Conservation (phyloP, 2,888 invertebrate species). For the Camptogramma bilineatum region DNA sequence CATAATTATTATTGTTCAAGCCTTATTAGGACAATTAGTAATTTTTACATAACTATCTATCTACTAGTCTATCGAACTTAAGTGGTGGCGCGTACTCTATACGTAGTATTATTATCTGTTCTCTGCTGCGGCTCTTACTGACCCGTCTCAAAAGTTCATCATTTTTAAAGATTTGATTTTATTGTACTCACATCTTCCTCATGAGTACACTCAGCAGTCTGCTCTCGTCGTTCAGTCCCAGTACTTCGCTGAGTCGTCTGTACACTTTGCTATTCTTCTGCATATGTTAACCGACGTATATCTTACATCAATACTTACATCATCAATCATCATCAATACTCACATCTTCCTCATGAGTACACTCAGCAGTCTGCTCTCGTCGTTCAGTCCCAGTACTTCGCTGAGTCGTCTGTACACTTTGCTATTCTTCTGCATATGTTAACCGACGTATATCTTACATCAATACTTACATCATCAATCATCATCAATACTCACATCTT, state of each 20-base stretch:
- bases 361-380: slow-evolving; percentile 96
- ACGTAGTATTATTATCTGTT: too few relatives aligned
- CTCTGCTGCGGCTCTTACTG: too few relatives aligned
- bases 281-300: slow-evolving; percentile 98
- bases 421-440: slow-evolving; percentile 97
- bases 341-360: slow-evolving; percentile 99
- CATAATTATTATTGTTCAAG: too few relatives aligned
- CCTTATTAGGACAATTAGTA: too few relatives aligned
- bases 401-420: slow-evolving; percentile 97
- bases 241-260: slow-evolving; percentile 94
- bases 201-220: slow-evolving; percentile 97
- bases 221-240: slow-evolving; percentile 97
- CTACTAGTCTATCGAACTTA: too few relatives aligned
- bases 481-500: slow-evolving; percentile 98
- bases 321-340: too few relatives aligned
- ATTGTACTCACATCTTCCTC: slow-evolving; percentile 97
- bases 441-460: slow-evolving; percentile 99
- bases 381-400: slow-evolving; percentile 96
- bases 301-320: too few relatives aligned
- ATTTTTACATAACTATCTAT: too few relatives aligned
- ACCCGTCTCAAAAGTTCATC: too few relatives aligned
- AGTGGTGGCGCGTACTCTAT: too few relatives aligned
- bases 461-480: too few relatives aligned
- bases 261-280: slow-evolving; percentile 98
- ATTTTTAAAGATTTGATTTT: too few relatives aligned